Base-by-base conservation (phyloP, 2,113 vertebrate species). In the Opisthocomus hoazin region DNA sequence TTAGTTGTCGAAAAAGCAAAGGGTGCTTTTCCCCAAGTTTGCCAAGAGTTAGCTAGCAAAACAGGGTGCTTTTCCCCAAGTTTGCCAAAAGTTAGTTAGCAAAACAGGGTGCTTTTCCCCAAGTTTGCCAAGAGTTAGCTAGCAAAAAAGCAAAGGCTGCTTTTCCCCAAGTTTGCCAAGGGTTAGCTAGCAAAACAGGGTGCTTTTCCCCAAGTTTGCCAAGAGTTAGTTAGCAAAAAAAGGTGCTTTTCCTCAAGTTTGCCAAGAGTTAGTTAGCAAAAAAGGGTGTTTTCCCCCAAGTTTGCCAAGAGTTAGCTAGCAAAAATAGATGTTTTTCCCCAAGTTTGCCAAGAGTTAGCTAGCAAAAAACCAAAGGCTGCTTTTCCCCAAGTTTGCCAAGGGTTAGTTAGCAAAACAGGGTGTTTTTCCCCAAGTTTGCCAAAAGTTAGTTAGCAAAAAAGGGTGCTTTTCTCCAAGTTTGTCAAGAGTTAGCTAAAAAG, bases 241-340 rank as follows among this genome's bases (percentile, higher is more conserved):
- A 37, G 9, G 19, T 15, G 9, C 23, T 29, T n/a, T 39, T 22
- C 29, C 15, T 9, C 7, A 18, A 1, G 22, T 50, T 23, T 41
- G n/a, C n/a, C 8, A 32, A 10, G 15, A 41, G 43, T 58, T 69
- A 39, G 34, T 11, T 23, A 26, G 43, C 45, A 39, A 37, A 11
- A 41, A 37, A 23, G 3, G 9, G 19, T 15, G 9, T 19, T 29
- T 29, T 39, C 18, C 29, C 15, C 11, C 7, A 18, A 1, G 22
- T 50, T 23, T 41, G n/a, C n/a, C 8, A 32, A 10, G 15, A 41
- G 43, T 58, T 69, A 39, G 34, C 13, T 23, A 26, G 43, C 45
- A 39, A 53, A 6, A 4, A 13, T 45, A 29, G 4, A 14, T 8
- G 1, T 1, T 19, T 71, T 9, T 6, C 19, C 11, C 20, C 7